Percentiles rank a stretch among this genome's conserved stretches.
Evolutionary conservation across 2,888 invertebrate genomes (phyloP).

Genomic region (Copidosoma aretas): DNA sequence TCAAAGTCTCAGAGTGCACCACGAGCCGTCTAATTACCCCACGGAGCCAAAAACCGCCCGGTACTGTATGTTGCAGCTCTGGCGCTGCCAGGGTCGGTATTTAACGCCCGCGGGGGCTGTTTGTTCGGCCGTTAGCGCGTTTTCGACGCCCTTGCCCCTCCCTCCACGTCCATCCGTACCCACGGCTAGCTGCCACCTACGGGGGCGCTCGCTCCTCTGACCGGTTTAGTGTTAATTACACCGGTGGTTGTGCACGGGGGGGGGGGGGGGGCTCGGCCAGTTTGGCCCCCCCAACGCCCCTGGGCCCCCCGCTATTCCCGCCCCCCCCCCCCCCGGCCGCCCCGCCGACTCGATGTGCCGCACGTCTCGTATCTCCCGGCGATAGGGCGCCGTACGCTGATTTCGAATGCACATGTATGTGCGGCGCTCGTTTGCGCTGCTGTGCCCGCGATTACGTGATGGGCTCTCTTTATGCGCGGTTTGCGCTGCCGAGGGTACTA

Average conservation of each 20-base stretch:
- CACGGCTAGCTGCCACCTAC: slow-evolving; percentile 28
- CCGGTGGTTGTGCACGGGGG: slow-evolving; percentile 11
- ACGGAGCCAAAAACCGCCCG: slow-evolving; percentile 19
- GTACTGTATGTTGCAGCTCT: neutral
- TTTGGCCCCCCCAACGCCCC: slow-evolving; percentile 40
- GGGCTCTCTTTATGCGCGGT: too few relatives aligned
- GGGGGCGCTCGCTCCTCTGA: slow-evolving; percentile 24
- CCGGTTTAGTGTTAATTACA: slow-evolving; percentile 45
- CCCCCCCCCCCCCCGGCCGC: neutral
- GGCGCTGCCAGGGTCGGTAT: slow-evolving; percentile 13
- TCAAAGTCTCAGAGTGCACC: slow-evolving; percentile 31
- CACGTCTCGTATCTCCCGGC: neutral
- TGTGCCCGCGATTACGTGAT: too few relatives aligned
- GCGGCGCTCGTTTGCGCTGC: neutral
- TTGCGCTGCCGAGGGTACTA: too few relatives aligned
- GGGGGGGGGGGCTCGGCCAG: too few relatives aligned
- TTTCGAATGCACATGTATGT: neutral
- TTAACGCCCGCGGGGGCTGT: slow-evolving; percentile 38
- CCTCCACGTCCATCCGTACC: neutral
- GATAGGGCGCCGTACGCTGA: neutral
- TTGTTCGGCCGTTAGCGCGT: slow-evolving; percentile 52
- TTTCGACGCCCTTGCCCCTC: slow-evolving; percentile 42
- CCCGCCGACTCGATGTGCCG: too few relatives aligned
- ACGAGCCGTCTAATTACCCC: slow-evolving; percentile 28
- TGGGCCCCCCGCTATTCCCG: slow-evolving; percentile 17